phyloP scores from a whole-genome alignment of 64 coral and sea anemone genomes.

The Orbicella faveolata region DNA sequence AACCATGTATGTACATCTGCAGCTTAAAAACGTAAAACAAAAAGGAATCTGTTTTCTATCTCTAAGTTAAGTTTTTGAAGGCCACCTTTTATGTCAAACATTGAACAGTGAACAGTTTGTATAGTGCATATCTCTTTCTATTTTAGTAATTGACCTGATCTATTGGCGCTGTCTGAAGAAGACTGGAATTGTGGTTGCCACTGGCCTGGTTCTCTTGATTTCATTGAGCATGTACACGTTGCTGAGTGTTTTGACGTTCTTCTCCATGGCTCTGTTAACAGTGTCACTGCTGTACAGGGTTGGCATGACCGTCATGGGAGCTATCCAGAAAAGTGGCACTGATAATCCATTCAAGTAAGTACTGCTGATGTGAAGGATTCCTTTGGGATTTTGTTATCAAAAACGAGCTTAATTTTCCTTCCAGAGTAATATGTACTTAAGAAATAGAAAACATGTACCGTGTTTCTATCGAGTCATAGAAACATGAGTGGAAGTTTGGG shows the following conservation, averaged over 20 bases:
- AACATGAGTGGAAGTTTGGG: too few relatives aligned
- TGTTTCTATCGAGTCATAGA: too few relatives aligned
- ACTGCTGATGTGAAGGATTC: not conserved
- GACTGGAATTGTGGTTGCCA: constrained; percentile 71
- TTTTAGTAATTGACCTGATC: constrained; percentile 93
- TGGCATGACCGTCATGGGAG: constrained; percentile 98
- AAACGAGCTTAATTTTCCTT: too few relatives aligned
- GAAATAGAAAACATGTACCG: too few relatives aligned
- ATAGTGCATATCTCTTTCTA: not conserved
- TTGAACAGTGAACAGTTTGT: too few relatives aligned
- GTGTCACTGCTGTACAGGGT: constrained; percentile 85
- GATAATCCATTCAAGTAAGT: constrained; percentile 97
- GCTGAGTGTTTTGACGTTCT: constrained; percentile 91
- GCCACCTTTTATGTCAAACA: too few relatives aligned
- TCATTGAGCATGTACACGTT: constrained; percentile 71
- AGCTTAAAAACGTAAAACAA: too few relatives aligned
- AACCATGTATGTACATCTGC: too few relatives aligned
- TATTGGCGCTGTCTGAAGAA: constrained; percentile 93
- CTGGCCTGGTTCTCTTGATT: constrained; percentile 56
- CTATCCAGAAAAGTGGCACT: constrained; percentile 93
- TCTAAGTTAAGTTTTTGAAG: too few relatives aligned
- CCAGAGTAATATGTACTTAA: too few relatives aligned
- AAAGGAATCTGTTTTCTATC: too few relatives aligned
- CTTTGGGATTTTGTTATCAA: not conserved
- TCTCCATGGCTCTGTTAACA: constrained; percentile 92